Conservation (phyloP, 92 coral and sea anemone species). For the Heliopora coerulea region DNA sequence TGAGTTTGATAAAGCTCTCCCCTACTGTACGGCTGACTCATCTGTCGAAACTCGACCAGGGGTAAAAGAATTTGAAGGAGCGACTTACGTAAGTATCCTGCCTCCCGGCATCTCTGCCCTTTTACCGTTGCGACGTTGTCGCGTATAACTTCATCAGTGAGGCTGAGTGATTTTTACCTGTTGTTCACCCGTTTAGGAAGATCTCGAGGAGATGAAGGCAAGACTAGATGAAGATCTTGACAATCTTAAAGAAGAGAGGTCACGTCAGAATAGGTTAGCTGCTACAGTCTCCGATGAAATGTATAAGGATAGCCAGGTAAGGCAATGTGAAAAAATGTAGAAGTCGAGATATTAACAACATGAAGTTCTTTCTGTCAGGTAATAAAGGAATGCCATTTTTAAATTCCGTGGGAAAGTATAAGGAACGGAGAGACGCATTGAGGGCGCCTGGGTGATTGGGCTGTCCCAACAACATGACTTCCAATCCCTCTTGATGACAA, state of each 20-base stretch:
- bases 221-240: constrained; percentile 72
- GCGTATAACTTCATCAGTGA: too few species aligned
- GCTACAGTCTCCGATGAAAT: constrained; percentile 92
- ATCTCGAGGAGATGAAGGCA: constrained; percentile 69
- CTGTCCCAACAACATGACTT: too few species aligned
- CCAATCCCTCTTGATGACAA: too few species aligned
- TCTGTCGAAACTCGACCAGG: not conserved
- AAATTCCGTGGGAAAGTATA: too few species aligned
- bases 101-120: too few species aligned
- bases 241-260: constrained; percentile 65
- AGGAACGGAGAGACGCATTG: too few species aligned
- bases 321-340: too few species aligned
- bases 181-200: constrained; percentile 58
- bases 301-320: constrained; percentile 90
- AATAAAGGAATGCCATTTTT: too few species aligned
- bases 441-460: too few species aligned
- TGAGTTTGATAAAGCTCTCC: not conserved
- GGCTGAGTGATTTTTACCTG: not conserved
- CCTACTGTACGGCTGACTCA: not conserved
- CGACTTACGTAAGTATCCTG: constrained; percentile 33
- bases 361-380: too few species aligned
- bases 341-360: too few species aligned
- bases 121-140: too few species aligned
- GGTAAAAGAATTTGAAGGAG: constrained; percentile 33
- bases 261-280: constrained; percentile 85